Base-by-base conservation (phyloP, 2,113 vertebrate species). In the Tachysurus fulvidraco region DNA sequence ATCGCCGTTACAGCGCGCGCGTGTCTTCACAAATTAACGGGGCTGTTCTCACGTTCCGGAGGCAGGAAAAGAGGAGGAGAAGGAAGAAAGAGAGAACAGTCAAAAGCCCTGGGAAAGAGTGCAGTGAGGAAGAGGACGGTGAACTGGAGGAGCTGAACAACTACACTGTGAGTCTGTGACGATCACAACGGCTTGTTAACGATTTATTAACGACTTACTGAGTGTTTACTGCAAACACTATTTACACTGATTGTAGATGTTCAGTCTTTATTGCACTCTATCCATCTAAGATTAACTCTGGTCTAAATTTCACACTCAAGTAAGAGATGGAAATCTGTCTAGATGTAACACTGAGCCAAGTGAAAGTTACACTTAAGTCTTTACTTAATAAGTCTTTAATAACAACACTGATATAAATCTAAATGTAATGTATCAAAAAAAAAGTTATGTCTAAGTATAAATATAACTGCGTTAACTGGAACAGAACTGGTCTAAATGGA, bases 51-150 rank as follows among this genome's bases (percentile, higher is more conserved):
- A n/a, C 57, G 23, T 81, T 81, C 55, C 78, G 46, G 64, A 69
- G 62, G 62, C 60, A 65, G 64, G 50, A 65, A 23, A 55, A 36
- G 59, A 65, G 81, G 81, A 83, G 65, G 82, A 73, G 82, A 30
- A 30, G 64, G 46, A 28, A 9, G 46, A 57, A 55, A 25, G 82
- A 54, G 50, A 71, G 54, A 67, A 36, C n/a, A 69, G 64, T 67
- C 1, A 55, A 69, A 83, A 83, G n/a, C 82, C 28, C 64, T 25
- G 30, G 11, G 36, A 60, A 30, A 81, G 46, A 12, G 23, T n/a
- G 16, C 44, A 54, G 44, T 30, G 46, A 52, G 55, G 50, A 57
- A 7, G 5, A 83, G 28, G 30, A 4, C 50, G 12, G n/a, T 25
- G 46, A 69, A 50, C 36, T 44, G 60, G n/a, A 36, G 25, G 36